These are phyloP conservation scores for Dynastes grantii DNA, from an alignment of 2,888 invertebrate species.

Conservation along the genomic window DNA sequence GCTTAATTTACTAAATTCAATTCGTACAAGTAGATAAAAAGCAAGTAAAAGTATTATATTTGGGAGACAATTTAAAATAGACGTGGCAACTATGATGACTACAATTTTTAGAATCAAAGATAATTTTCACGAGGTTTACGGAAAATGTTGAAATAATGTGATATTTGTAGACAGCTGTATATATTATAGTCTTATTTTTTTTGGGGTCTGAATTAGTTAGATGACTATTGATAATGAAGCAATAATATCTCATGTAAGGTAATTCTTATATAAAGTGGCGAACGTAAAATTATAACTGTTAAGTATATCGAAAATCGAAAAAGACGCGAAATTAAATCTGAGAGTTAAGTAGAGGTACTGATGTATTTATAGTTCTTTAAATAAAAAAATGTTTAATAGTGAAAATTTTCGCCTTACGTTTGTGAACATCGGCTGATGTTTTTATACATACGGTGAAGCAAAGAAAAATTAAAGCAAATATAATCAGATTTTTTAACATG, in stretches of 20 bases:
- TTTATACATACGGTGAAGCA: slow-evolving; percentile 24
- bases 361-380: slow-evolving; percentile 48
- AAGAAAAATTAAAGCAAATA: slow-evolving; percentile 42
- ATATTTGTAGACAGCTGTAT: no score
- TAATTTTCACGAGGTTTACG: no score
- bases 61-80: no score
- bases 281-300: slow-evolving; percentile 38
- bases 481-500: slow-evolving; percentile 56
- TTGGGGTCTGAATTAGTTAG: slow-evolving; percentile 29
- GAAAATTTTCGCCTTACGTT: slow-evolving; percentile 14
- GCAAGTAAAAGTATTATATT: no score
- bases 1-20: no score
- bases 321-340: slow-evolving; percentile 50
- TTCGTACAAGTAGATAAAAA: no score
- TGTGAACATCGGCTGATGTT: slow-evolving; percentile 38
- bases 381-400: slow-evolving; percentile 10
- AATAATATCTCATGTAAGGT: slow-evolving; percentile 24
- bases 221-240: slow-evolving; percentile 35
- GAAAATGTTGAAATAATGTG: no score
- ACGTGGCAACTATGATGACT: no score
- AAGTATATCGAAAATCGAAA: slow-evolving; percentile 33
- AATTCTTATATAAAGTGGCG: slow-evolving; percentile 27
- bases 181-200: not conserved
- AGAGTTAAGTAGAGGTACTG: slow-evolving; percentile 52
- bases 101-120: no score